Evolutionary conservation across 2,888 invertebrate species (phyloP), one percentile per base, ranked within the genome.

Genomic region (Idaea biselata): DNA sequence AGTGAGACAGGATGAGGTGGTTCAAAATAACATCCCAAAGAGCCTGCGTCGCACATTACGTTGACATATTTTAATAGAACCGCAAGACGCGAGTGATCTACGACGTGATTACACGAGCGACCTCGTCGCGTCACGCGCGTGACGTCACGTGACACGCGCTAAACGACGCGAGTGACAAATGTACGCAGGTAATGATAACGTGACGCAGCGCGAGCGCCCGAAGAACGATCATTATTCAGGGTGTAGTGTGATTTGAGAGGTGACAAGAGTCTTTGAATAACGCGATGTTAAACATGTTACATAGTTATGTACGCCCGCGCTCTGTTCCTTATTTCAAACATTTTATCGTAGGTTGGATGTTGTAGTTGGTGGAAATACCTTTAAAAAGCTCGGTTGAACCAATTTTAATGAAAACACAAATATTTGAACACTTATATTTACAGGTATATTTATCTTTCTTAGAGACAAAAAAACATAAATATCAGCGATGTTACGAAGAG

Each of bases 21-120:
- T 16, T 5, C 57, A 57, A 6, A 16, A 14, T 57, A 18, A 57
- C 57, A 17, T 17, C 17, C 16, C 32, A 25, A 54, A 56, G 16
- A 60, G 32, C 64, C 59, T 63, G 25, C 25, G 25, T 25, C 25
- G 25, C 60, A 59, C 69, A 63, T 63, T 63, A 55, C 60, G 62
- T 56, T 58, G 68, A 58, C 59, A 64, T 61, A 69, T 72, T 69
- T 71, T 71, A 71, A 74, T 72, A 71, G 60, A 62, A 61, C 66
- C 61, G 60, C 61, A 63, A 58, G 64, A 60, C 63, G 61, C 59
- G 64, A 66, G 69, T 81, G 79, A 81, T 80, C 75, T 76, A 80
- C 72, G 77, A 73, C 61, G 73, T 74, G 75, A 77, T 77, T 76
- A 77, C 71, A 71, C 67, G 68, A 65, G 66, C 63, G 70, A 68